phyloP scores from a whole-genome alignment of 2,797 vertebrate genomes.

The Heterohyrax brucei region DNA sequence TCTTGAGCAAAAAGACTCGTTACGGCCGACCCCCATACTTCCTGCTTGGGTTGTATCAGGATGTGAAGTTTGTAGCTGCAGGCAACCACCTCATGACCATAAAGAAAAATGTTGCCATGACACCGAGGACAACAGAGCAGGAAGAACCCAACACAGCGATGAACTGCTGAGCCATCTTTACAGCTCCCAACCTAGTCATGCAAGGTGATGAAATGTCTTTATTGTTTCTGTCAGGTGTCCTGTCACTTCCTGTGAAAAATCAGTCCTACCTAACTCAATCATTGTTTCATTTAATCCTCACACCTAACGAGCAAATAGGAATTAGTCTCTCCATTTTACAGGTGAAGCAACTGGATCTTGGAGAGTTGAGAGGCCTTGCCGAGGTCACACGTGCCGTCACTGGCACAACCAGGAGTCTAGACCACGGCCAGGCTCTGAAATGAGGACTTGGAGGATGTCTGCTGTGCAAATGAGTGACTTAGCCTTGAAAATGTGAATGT shows the following conservation, averaged over 20 bases:
- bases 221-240: neutral
- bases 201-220: neutral
- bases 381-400: neutral
- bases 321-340: neutral
- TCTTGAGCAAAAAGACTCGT: neutral
- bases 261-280: neutral
- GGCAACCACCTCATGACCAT: neutral
- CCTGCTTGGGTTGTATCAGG: neutral
- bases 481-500: neutral
- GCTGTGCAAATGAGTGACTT: neutral
- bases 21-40: neutral
- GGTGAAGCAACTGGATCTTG: neutral
- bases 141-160: neutral
- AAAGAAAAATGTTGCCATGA: neutral
- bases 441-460: neutral
- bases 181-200: neutral
- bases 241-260: neutral
- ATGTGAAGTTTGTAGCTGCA: neutral
- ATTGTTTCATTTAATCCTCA: constrained; percentile 2
- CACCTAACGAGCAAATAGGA: neutral
- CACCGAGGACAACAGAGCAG: neutral
- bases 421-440: too few relatives aligned
- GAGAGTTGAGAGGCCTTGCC: neutral
- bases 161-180: neutral
- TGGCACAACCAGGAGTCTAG: neutral